Percentiles rank a stretch among this genome's conserved stretches.
phyloP scores from a whole-genome alignment of 2,888 invertebrate species.

The Dichetophora obliterata region DNA sequence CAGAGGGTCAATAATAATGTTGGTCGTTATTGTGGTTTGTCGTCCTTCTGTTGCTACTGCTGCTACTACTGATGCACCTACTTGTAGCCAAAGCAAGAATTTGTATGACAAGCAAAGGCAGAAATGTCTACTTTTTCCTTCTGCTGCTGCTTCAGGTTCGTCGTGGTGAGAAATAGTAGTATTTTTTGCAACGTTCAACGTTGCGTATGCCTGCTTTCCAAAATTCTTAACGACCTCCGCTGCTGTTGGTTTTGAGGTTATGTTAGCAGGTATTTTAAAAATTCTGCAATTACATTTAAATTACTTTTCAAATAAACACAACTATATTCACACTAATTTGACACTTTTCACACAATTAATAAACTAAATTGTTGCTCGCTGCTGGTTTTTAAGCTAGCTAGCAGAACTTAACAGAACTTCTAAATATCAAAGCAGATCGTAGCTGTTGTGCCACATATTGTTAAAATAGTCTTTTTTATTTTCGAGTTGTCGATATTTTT shows the following conservation, averaged over 20 bases:
- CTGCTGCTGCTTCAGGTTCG: not conserved
- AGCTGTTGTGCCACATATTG: conserved; percentile 18
- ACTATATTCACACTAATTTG: not conserved
- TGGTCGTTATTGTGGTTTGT: not conserved
- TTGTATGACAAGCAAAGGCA: not conserved
- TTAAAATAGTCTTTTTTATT: conserved; percentile 28
- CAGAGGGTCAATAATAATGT: conserved; percentile 9
- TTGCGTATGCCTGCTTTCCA: not conserved
- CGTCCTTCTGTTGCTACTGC: not conserved
- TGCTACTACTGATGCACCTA: not conserved
- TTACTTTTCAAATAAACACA: not conserved
- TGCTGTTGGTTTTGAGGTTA: conserved; percentile 17
- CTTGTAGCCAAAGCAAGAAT: not conserved
- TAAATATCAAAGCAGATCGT: conserved; percentile 33
- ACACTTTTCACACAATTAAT: not conserved
- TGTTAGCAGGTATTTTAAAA: not conserved
- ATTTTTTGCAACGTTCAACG: too few relatives aligned
- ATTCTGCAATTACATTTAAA: not conserved
- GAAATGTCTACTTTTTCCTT: not conserved
- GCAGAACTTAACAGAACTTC: conserved; percentile 17
- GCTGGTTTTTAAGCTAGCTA: not conserved
- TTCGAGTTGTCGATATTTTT: conserved; percentile 14
- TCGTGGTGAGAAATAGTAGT: too few relatives aligned
- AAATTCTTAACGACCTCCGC: not conserved
- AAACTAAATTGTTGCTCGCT: not conserved